Evolutionary conservation across 2,797 vertebrate genomes (phyloP).

Genomic region (Sebastes kiyomatsui): DNA sequence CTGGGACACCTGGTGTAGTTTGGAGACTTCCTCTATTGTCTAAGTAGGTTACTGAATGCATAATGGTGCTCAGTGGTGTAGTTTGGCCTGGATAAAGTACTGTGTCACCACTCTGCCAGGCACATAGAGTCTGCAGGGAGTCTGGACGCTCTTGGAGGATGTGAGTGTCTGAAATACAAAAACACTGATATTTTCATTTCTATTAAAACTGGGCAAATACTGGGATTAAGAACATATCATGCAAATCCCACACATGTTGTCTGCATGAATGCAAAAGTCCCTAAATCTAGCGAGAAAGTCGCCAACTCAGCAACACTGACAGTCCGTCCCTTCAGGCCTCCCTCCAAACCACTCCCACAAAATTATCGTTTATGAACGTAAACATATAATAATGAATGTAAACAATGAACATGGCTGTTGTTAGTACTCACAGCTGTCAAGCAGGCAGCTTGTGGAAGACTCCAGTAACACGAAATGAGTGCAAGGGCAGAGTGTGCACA

Average conservation of each 20-base stretch:
- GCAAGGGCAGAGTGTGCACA: too few species aligned
- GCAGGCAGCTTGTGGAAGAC: too few species aligned
- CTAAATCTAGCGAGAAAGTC: too few species aligned
- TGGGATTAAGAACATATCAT: background rate
- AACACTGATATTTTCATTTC: slow-evolving; percentile 19
- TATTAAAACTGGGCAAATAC: slow-evolving; percentile 10
- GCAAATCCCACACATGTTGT: background rate
- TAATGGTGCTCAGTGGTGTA: slow-evolving; percentile 38
- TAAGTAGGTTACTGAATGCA: slow-evolving; percentile 65
- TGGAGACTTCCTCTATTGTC: slow-evolving; percentile 44
- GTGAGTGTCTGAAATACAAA: slow-evolving; percentile 36
- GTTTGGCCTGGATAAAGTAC: slow-evolving; percentile 57
- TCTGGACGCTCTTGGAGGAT: slow-evolving; percentile 24
- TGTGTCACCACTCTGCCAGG: slow-evolving; percentile 51
- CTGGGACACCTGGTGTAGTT: slow-evolving; percentile 44
- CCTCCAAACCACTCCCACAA: too few species aligned
- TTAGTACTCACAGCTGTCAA: too few species aligned
- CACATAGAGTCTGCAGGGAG: slow-evolving; percentile 58
- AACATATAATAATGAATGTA: too few species aligned
- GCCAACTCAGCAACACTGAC: too few species aligned
- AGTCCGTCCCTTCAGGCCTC: too few species aligned
- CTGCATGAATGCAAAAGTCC: background rate
- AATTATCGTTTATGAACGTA: too few species aligned
- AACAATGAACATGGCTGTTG: too few species aligned
- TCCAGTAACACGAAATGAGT: too few species aligned